A percentile compares a stretch with the other conserved stretches of the same genome.
phyloP scores from a whole-genome alignment of 2,888 invertebrate genomes.

The Vesta saturnalis region DNA sequence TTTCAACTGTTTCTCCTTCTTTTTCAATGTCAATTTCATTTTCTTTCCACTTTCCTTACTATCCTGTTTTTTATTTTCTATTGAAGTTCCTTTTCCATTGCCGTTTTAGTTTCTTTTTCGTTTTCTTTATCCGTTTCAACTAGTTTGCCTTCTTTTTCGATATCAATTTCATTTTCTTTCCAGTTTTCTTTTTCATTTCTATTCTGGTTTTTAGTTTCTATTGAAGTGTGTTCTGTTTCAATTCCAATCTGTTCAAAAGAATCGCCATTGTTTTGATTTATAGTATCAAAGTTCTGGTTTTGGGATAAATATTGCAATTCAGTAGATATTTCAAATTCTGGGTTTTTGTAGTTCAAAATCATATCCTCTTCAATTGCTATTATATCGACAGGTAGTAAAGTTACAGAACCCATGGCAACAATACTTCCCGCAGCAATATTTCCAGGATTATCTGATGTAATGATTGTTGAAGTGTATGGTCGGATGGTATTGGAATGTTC shows the following conservation, averaged over 20 bases:
- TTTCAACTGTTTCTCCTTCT: no score
- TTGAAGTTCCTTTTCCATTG: no score
- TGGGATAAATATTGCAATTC: background rate
- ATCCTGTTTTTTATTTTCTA: no score
- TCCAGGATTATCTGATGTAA: background rate
- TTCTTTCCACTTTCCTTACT: no score
- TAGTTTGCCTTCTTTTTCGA: no score
- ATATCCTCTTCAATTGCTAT: background rate
- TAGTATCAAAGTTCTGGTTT: background rate
- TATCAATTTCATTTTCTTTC: no score
- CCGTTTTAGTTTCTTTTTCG: background rate
- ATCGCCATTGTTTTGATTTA: no score
- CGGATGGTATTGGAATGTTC: background rate
- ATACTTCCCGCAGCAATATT: background rate
- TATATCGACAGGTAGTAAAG: slow-evolving; percentile 3
- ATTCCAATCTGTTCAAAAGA: no score
- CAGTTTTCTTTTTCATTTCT: no score
- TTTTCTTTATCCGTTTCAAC: background rate
- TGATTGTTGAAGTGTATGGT: slow-evolving; percentile 3
- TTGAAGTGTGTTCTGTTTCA: no score
- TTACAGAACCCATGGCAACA: background rate
- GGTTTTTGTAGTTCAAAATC: slow-evolving; percentile 3
- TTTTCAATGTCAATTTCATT: no score
- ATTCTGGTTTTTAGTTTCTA: no score
- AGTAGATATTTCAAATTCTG: background rate